Evolutionary conservation across 1,140 invertebrate genomes (phyloP).

Genomic region (Brachionus rotundiformis): DNA sequence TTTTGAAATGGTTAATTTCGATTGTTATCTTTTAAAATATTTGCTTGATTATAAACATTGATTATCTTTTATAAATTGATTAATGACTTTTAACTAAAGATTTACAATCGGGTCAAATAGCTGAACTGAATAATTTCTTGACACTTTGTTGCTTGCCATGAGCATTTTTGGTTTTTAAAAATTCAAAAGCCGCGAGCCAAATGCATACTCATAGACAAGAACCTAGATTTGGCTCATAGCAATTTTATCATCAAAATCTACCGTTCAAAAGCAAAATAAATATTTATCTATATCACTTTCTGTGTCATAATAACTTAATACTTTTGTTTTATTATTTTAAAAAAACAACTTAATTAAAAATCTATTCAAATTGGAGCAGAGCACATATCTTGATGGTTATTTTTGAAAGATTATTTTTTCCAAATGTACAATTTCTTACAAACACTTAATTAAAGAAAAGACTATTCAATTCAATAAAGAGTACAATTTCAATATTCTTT

Average conservation of each 20-base stretch:
- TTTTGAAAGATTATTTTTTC: not conserved
- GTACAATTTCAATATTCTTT: not conserved
- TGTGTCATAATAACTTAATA: conserved; percentile 16
- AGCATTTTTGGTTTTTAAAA: not conserved
- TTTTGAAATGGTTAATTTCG: not conserved
- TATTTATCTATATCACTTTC: not conserved
- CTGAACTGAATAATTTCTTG: not conserved
- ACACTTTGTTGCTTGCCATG: not conserved
- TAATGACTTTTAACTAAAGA: not conserved
- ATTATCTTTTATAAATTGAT: conserved; percentile 6
- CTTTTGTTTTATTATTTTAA: not conserved
- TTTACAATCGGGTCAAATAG: not conserved
- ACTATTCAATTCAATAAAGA: not conserved
- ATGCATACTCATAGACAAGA: not conserved
- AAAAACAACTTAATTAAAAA: not conserved
- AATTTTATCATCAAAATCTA: not conserved
- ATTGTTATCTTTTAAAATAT: conserved; percentile 6
- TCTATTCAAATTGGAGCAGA: not conserved
- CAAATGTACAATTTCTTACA: not conserved
- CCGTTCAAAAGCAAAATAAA: not conserved
- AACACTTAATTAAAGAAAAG: not conserved
- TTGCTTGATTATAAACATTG: conserved; percentile 10
- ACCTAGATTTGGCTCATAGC: not conserved
- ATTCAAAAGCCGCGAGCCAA: not conserved
- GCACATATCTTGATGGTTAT: not conserved